Evolutionary conservation across 2,888 invertebrate genomes (phyloP).

Genomic region (Seira musarum): DNA sequence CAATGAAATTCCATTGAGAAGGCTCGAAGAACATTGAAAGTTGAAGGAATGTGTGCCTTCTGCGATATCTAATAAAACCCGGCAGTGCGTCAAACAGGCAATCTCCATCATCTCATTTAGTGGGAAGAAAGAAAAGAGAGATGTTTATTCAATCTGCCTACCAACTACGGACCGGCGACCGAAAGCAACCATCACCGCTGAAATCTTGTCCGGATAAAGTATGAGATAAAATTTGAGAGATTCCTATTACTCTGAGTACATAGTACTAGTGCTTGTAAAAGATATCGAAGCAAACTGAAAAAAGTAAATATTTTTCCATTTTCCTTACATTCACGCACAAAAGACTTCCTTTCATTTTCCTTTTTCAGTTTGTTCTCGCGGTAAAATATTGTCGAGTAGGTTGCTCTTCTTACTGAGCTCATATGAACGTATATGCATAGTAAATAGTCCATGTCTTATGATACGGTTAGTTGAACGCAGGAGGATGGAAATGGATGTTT

Average conservation of each 20-base stretch:
- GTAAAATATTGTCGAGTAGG: conserved; percentile 3
- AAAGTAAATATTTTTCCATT: conserved; percentile 14
- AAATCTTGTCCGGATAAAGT: conserved; percentile 4
- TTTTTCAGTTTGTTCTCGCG: neutral
- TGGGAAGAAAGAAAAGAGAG: neutral
- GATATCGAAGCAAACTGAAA: conserved; percentile 11
- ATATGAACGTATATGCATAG: neutral
- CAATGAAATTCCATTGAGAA: neutral
- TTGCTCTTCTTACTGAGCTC: too few species aligned
- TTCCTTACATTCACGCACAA: neutral
- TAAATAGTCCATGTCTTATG: conserved; percentile 13
- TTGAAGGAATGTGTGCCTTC: too few species aligned
- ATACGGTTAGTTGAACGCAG: conserved; percentile 16
- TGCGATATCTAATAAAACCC: neutral
- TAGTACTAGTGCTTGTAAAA: neutral
- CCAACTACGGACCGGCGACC: too few species aligned
- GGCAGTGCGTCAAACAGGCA: neutral
- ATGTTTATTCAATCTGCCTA: conserved; percentile 5
- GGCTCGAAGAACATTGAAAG: too few species aligned
- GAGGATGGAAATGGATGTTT: conserved; percentile 12
- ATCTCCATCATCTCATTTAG: neutral
- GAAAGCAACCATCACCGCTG: conserved; percentile 8
- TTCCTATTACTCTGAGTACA: neutral
- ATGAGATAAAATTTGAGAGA: conserved; percentile 8
- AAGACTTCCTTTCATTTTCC: neutral